These are phyloP conservation scores for Adelges cooleyi DNA, from an alignment of 1,140 invertebrate genomes.

Conservation along the genomic window DNA sequence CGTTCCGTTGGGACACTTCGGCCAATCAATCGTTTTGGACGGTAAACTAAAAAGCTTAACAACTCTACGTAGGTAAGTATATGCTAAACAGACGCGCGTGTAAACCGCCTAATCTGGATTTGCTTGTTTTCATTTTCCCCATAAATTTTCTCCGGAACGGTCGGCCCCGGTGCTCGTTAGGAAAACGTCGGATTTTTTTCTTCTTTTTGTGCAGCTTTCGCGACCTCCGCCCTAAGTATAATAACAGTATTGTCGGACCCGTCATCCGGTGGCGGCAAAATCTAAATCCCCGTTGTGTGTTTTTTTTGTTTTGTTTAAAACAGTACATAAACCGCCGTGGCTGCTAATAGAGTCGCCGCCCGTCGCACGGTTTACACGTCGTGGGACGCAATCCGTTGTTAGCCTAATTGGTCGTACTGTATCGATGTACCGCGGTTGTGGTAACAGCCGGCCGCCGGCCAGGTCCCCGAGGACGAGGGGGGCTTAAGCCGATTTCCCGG, in stretches of 20 bases:
- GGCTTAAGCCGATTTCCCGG: slow-evolving; percentile 11
- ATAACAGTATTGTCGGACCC: background rate
- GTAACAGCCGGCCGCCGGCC: background rate
- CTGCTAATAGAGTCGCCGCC: too few relatives aligned
- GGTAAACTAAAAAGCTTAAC: too few relatives aligned
- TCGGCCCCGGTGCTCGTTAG: background rate
- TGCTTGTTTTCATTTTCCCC: background rate
- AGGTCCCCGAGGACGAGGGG: too few relatives aligned
- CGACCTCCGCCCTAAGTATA: background rate
- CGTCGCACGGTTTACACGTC: background rate
- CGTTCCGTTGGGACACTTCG: too few relatives aligned
- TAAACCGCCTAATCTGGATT: slow-evolving; percentile 2
- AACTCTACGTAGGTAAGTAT: too few relatives aligned
- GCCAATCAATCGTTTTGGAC: too few relatives aligned
- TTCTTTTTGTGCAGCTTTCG: background rate
- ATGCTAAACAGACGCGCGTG: too few relatives aligned
- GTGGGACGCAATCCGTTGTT: slow-evolving; percentile 1
- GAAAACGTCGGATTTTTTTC: slow-evolving; percentile 10
- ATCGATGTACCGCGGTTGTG: background rate
- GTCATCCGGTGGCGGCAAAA: background rate
- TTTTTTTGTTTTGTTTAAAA: too few relatives aligned
- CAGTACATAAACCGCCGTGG: too few relatives aligned
- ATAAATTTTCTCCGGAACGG: too few relatives aligned
- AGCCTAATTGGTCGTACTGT: slow-evolving; percentile 7
- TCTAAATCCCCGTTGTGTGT: background rate